Conservation (phyloP, 2,113 vertebrate genomes). For the pig (Sus scrofa) region DNA sequence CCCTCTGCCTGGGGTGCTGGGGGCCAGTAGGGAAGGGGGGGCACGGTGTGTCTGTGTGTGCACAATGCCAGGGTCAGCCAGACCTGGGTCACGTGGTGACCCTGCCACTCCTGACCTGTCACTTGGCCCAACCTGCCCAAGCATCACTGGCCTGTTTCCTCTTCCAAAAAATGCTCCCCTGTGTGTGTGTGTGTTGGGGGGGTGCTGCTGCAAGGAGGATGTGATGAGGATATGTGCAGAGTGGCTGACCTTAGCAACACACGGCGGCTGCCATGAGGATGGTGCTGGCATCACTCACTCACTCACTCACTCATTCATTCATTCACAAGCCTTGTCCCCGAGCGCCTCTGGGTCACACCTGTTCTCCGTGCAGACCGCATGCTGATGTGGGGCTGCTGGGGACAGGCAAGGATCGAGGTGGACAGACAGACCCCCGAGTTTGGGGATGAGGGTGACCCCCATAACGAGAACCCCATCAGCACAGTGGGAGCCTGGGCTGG, state of each 20-base stretch:
- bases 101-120: neutral
- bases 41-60: fast-evolving
- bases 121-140: neutral
- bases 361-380: fast-evolving
- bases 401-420: neutral
- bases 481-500: fast-evolving
- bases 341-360: fast-evolving
- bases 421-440: neutral
- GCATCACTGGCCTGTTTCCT: neutral
- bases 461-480: fast-evolving
- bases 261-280: neutral
- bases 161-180: neutral
- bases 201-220: neutral
- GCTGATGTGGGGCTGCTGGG: fast-evolving
- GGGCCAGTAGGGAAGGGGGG: fast-evolving
- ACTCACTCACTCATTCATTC: neutral
- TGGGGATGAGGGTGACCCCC: no score
- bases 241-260: neutral
- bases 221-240: fast-evolving
- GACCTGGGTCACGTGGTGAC: fast-evolving
- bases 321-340: neutral
- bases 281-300: neutral
- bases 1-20: fast-evolving
- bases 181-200: no score
- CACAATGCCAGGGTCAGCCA: neutral